Evolutionary conservation across 2,113 vertebrate genomes (phyloP).

Genomic region (Lates calcarifer): DNA sequence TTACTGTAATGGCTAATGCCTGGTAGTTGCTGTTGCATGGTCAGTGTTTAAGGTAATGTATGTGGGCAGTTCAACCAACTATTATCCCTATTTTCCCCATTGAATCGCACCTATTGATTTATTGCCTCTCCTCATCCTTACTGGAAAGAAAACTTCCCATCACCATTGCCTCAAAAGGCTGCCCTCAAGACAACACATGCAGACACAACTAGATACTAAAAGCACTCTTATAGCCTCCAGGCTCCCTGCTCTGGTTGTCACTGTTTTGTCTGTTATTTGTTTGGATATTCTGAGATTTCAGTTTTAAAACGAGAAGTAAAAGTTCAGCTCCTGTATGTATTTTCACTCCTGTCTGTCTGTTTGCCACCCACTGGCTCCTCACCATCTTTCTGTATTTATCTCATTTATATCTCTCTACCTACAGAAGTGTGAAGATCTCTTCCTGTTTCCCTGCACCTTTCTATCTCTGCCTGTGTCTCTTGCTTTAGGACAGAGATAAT

Average conservation of each 20-base stretch:
- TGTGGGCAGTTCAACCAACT: conserved; percentile 21
- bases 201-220: conserved; percentile 39
- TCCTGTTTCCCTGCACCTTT: conserved; percentile 45
- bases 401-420: conserved; percentile 60
- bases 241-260: conserved; percentile 53
- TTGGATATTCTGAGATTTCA: conserved; percentile 45
- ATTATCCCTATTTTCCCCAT: conserved; percentile 7
- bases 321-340: conserved; percentile 35
- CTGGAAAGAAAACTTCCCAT: conserved; percentile 51
- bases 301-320: conserved; percentile 40
- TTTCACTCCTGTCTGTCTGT: conserved; percentile 32
- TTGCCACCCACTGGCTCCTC: conserved; percentile 42
- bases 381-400: conserved; percentile 53
- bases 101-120: conserved; percentile 27
- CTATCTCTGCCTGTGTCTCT: conserved; percentile 51
- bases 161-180: conserved; percentile 49
- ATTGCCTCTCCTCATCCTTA: conserved; percentile 29
- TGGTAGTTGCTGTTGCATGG: conserved; percentile 4
- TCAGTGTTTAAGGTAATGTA: conserved; percentile 18
- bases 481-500: conserved; percentile 76
- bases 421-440: conserved; percentile 60
- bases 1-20: neutral
- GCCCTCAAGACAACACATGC: conserved; percentile 54
- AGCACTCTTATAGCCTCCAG: conserved; percentile 49
- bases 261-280: conserved; percentile 36